phyloP scores from a whole-genome alignment of 2,797 vertebrate genomes.

The Gymnopithys bicolor region DNA sequence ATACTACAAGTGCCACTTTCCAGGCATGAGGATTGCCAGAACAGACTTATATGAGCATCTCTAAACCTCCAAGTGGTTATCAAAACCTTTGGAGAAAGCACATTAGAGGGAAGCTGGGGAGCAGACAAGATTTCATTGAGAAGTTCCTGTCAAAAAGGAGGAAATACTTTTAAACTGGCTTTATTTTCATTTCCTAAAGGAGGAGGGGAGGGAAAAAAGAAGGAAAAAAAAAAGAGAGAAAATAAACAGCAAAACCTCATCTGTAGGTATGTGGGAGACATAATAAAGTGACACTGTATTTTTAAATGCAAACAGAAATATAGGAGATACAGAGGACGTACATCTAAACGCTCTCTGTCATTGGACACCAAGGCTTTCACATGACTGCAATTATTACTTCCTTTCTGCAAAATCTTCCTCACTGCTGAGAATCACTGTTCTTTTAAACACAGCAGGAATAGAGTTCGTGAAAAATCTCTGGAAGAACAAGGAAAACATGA shows the following conservation, averaged over 20 bases:
- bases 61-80: not conserved
- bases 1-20: not conserved
- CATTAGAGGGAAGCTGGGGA: not conserved
- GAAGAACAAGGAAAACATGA: not conserved
- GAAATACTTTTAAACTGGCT: not conserved
- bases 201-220: rapidly evolving
- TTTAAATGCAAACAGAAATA: not conserved
- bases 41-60: not conserved
- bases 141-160: not conserved
- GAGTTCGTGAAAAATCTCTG: not conserved
- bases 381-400: not conserved
- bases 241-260: not conserved
- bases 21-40: not conserved
- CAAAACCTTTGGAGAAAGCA: not conserved
- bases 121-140: not conserved
- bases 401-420: not conserved
- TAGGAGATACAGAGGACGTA: not conserved
- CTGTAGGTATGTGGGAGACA: not conserved
- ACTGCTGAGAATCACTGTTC: not conserved
- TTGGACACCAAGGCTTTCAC: not conserved
- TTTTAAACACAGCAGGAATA: not conserved
- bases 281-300: not conserved
- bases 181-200: not conserved
- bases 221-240: not conserved
- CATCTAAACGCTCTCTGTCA: not conserved